A percentile compares a stretch with the other conserved stretches of the same genome.
Conservation (phyloP, 1,140 invertebrate species). For the Cherax destructor region DNA sequence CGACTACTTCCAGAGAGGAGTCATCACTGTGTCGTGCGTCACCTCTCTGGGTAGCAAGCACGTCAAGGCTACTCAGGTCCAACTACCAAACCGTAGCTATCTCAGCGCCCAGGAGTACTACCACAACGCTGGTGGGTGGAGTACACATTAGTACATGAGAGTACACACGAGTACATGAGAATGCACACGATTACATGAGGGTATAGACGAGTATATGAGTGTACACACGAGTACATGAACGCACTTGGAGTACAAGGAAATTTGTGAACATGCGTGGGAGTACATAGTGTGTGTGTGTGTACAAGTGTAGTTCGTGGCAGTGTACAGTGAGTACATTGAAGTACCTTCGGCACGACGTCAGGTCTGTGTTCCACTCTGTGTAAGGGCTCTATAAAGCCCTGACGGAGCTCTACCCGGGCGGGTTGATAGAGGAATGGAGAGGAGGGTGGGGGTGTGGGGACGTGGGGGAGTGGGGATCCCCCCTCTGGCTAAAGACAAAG, state of each 20-base stretch:
- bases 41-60: constrained; percentile 29
- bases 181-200: neutral
- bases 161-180: neutral
- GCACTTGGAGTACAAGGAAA: too few relatives aligned
- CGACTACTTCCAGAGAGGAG: constrained; percentile 46
- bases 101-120: constrained; percentile 47
- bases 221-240: neutral
- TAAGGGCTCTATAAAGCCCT: neutral
- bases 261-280: too few relatives aligned
- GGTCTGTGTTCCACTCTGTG: neutral
- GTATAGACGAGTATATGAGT: neutral
- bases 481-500: too few relatives aligned
- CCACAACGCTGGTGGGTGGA: constrained; percentile 25
- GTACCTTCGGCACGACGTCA: neutral
- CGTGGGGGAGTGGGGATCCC: too few relatives aligned
- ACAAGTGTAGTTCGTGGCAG: neutral
- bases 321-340: neutral
- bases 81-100: constrained; percentile 36
- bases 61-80: neutral
- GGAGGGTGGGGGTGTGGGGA: neutral
- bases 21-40: constrained; percentile 34
- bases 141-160: neutral
- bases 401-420: neutral
- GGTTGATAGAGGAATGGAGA: neutral
- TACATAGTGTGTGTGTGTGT: neutral